These are phyloP conservation scores for Microcaecilia unicolor DNA, from an alignment of 2,797 vertebrate species.

Conservation along the genomic window DNA sequence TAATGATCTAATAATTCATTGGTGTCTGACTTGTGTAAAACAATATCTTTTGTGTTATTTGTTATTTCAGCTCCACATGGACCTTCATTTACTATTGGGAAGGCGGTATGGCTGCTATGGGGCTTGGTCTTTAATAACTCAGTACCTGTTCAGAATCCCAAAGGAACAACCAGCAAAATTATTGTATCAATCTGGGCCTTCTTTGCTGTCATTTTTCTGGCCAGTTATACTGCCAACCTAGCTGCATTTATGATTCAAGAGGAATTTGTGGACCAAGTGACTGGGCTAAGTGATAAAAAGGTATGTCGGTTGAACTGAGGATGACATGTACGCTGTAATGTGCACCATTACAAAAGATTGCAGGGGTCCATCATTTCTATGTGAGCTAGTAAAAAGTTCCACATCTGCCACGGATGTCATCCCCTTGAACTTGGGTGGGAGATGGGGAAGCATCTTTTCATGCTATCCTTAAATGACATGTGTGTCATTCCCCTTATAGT, in stretches of 20 bases:
- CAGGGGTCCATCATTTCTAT: no score
- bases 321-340: no score
- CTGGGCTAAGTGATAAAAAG: conserved; percentile 95
- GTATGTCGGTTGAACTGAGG: conserved; percentile 55
- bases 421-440: no score
- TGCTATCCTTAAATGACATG: no score
- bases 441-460: no score
- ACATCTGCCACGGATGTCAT: no score
- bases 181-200: conserved; percentile 98
- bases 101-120: conserved; percentile 96
- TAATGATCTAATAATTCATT: no score
- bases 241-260: conserved; percentile 98
- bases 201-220: conserved; percentile 96
- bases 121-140: conserved; percentile 98
- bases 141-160: conserved; percentile 93
- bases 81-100: conserved; percentile 93
- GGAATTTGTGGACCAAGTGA: conserved; percentile 96
- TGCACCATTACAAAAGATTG: no score
- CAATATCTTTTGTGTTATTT: no score
- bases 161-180: conserved; percentile 94
- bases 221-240: conserved; percentile 95
- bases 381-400: no score
- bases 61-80: conserved; percentile 76
- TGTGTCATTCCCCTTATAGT: no score
- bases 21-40: no score